These are phyloP conservation scores for Meloidogyne chitwoodi DNA, from an alignment of 1,140 invertebrate genomes.

Conservation along the genomic window DNA sequence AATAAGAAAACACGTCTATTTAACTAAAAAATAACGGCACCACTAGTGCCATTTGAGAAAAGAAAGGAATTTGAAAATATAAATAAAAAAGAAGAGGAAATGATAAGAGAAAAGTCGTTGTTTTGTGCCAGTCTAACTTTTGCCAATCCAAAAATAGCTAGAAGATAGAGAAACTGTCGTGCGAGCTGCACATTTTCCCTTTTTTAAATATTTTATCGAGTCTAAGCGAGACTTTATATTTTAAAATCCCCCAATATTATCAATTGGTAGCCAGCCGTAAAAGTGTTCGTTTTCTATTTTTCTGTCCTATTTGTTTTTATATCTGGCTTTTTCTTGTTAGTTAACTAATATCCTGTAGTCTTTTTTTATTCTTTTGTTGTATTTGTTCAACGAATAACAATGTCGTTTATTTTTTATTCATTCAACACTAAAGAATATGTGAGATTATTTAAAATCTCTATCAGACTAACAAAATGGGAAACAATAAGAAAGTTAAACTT, in stretches of 20 bases:
- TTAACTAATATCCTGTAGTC: not conserved
- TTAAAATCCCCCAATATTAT: not conserved
- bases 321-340: not conserved
- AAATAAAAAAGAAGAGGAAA: not conserved
- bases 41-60: not conserved
- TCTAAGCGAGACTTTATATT: not conserved
- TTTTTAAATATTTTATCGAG: not conserved
- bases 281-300: not conserved
- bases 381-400: not conserved
- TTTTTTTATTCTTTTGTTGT: not conserved
- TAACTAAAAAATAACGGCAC: not conserved
- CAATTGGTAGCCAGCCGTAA: not conserved
- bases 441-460: too few species aligned
- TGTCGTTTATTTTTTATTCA: too few species aligned
- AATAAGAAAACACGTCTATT: not conserved
- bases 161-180: not conserved
- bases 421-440: too few species aligned
- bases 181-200: too few species aligned
- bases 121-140: not conserved
- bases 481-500: too few species aligned
- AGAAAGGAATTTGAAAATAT: not conserved
- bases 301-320: not conserved
- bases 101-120: not conserved
- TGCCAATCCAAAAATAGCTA: not conserved
- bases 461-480: too few species aligned